These are phyloP conservation scores for Polietes domitor DNA, from an alignment of 2,888 invertebrate species.

Conservation along the genomic window DNA sequence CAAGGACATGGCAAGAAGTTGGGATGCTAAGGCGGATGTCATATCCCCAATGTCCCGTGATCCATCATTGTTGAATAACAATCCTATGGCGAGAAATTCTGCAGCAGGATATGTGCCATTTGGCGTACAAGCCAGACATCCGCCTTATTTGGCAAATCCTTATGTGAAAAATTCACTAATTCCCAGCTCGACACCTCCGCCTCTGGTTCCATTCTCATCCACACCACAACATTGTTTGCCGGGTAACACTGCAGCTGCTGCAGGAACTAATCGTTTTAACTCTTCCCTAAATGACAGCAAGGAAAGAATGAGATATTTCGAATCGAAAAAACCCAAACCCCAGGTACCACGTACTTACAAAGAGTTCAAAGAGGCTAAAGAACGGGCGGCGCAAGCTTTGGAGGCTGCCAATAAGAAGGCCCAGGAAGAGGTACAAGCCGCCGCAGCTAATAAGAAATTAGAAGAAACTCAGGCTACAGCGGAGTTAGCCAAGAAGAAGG, in stretches of 20 bases:
- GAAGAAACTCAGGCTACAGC: conserved; percentile 26
- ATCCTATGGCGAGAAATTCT: not conserved
- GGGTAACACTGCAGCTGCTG: not conserved
- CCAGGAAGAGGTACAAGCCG: conserved; percentile 40
- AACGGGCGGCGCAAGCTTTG: conserved; percentile 68
- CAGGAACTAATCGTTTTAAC: conserved; percentile 66
- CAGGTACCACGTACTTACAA: conserved; percentile 74
- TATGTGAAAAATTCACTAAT: not conserved
- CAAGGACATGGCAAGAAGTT: not conserved
- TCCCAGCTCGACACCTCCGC: not conserved
- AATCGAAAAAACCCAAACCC: conserved; percentile 72
- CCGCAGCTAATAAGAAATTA: conserved; percentile 21
- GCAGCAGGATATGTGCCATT: not conserved
- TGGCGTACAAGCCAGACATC: not conserved
- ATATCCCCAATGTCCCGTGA: not conserved
- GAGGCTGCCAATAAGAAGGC: conserved; percentile 56
- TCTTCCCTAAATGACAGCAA: conserved; percentile 72
- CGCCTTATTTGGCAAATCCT: conserved; percentile 9
- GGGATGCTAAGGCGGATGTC: not conserved
- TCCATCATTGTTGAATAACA: not conserved
- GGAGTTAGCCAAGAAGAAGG: conserved; percentile 17
- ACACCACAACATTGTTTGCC: not conserved
- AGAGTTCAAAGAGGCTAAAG: conserved; percentile 75
- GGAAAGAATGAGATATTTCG: conserved; percentile 73
- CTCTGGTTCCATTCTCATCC: not conserved